Evolutionary conservation across 2,113 vertebrate species (phyloP).

Genomic region (Vulpes lagopus): DNA sequence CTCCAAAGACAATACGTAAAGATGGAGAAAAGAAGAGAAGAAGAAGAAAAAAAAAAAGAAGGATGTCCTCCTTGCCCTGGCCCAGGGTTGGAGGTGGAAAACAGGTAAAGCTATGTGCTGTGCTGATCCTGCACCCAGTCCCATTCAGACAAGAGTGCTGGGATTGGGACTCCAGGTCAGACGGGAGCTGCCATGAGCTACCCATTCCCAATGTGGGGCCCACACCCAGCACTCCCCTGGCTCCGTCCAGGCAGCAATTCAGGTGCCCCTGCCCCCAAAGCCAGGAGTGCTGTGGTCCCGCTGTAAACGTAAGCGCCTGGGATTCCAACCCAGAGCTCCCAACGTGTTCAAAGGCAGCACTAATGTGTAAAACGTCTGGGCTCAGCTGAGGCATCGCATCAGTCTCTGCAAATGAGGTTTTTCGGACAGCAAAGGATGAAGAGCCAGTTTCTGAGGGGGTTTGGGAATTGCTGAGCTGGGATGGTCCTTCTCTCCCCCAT

Average conservation of each 20-base stretch:
- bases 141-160: background rate
- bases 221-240: background rate
- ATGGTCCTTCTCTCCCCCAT: background rate
- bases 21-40: background rate
- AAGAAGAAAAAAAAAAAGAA: background rate
- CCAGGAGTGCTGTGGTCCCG: background rate
- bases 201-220: background rate
- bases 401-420: constrained; percentile 1
- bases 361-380: background rate
- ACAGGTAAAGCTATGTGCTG: background rate
- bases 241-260: accelerated
- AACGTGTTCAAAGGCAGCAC: background rate
- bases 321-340: background rate
- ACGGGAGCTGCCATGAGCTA: background rate
- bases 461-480: accelerated
- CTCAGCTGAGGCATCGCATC: background rate
- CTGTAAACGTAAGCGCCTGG: background rate
- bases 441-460: background rate
- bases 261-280: background rate
- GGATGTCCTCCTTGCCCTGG: accelerated
- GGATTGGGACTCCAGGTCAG: background rate
- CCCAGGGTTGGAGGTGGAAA: accelerated
- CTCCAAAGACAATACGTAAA: background rate
- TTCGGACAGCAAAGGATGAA: constrained; percentile 21
- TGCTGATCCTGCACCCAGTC: background rate